Percentiles rank a stretch among this genome's conserved stretches.
phyloP scores from a whole-genome alignment of 1,140 invertebrate genomes.

The Achatina immaculata region DNA sequence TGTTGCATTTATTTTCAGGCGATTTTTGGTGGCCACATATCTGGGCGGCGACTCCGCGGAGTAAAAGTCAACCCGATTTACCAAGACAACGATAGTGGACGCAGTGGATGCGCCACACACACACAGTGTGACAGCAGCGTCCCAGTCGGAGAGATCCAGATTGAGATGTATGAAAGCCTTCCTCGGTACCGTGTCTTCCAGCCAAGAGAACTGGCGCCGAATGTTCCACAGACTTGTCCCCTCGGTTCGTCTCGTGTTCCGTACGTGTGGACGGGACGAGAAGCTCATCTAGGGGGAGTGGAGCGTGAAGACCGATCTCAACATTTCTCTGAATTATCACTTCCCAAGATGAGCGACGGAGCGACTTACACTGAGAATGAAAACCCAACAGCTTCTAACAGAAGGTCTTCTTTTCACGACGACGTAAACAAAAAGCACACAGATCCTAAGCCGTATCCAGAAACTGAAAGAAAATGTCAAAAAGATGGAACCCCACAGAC shows the following conservation, averaged over 20 bases:
- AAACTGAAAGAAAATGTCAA: neutral
- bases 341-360: no score
- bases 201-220: constrained; percentile 2
- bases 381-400: no score
- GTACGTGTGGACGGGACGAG: no score
- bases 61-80: constrained; percentile 48
- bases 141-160: constrained; percentile 41
- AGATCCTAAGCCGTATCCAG: no score
- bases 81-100: constrained; percentile 38
- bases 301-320: no score
- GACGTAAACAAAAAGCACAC: no score
- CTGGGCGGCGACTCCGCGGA: constrained; percentile 40
- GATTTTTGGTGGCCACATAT: constrained; percentile 41
- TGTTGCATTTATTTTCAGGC: constrained; percentile 28
- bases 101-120: neutral
- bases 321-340: no score
- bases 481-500: neutral
- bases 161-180: constrained; percentile 44
- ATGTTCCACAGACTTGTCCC: neutral
- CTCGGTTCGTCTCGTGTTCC: no score
- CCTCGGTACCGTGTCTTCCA: constrained; percentile 22
- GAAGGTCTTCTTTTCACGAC: no score
- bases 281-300: no score
- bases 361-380: no score
- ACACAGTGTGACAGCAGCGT: constrained; percentile 30